Percentiles rank a stretch among this genome's conserved stretches.
Conservation (phyloP, 2,113 vertebrate species). For the Acrocephalus arundinaceus region DNA sequence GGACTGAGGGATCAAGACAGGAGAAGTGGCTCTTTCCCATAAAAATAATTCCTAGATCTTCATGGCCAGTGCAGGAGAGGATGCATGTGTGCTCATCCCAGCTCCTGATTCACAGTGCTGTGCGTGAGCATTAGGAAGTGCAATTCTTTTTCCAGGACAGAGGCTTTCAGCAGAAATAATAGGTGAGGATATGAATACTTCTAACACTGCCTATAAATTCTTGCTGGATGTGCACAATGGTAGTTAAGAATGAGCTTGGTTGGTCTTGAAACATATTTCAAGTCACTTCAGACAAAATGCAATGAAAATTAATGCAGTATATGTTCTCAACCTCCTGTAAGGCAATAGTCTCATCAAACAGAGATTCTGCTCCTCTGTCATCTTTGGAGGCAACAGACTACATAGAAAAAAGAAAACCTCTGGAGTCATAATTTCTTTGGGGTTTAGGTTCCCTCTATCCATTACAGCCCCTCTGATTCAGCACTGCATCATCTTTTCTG, state of each 20-base stretch:
- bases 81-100: neutral
- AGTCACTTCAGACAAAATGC: neutral
- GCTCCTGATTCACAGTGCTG: neutral
- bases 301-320: neutral
- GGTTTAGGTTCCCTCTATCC: neutral
- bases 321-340: neutral
- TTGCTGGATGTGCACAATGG: neutral
- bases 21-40: neutral
- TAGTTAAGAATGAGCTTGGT: neutral
- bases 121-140: neutral
- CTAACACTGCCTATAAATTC: constrained; percentile 16
- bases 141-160: neutral
- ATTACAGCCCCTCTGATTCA: neutral
- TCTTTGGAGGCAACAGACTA: neutral
- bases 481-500: neutral
- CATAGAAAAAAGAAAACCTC: neutral
- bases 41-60: neutral
- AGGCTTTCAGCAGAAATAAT: neutral
- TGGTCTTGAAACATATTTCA: constrained; percentile 10
- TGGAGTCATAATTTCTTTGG: neutral
- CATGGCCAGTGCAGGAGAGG: neutral
- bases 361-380: neutral
- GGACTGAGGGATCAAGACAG: neutral
- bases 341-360: neutral
- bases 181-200: neutral